phyloP scores from a whole-genome alignment of 2,888 invertebrate genomes.

The Pediacus dermestoides region DNA sequence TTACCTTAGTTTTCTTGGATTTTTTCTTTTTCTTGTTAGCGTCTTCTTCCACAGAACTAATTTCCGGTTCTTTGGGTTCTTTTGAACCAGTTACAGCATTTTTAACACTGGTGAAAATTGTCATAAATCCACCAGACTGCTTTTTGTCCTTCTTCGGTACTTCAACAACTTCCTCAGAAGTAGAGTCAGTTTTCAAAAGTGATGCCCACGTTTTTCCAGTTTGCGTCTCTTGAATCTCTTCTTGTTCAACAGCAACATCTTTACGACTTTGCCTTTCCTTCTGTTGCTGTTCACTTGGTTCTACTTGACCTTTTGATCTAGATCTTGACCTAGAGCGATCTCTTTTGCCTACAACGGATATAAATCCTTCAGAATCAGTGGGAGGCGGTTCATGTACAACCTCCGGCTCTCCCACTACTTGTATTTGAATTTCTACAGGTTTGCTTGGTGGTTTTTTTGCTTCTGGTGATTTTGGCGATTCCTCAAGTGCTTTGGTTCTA shows the following conservation, averaged over 20 bases:
- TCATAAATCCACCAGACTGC: conserved; percentile 10
- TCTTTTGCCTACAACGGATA: conserved; percentile 30
- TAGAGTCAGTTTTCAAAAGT: conserved; percentile 16
- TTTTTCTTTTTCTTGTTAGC: conserved; percentile 21
- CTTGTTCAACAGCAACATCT: conserved; percentile 10
- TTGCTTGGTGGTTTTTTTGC: conserved; percentile 11
- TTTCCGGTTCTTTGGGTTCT: conserved; percentile 5
- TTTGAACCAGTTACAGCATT: conserved; percentile 13
- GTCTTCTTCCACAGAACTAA: conserved; percentile 8
- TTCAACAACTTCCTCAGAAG: conserved; percentile 6
- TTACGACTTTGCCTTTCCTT: conserved; percentile 3
- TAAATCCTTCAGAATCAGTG: conserved; percentile 37
- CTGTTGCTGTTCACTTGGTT: conserved; percentile 8
- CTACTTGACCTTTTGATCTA: conserved; percentile 20
- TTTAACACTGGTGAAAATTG: conserved; percentile 15
- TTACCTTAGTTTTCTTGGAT: conserved; percentile 8
- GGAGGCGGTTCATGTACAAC: conserved; percentile 18
- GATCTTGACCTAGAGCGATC: conserved; percentile 39
- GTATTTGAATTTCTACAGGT: conserved; percentile 23
- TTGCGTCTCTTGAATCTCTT: conserved; percentile 9
- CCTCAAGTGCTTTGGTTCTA: conserved; percentile 12
- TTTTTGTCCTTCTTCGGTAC: conserved; percentile 7
- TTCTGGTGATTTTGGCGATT: conserved; percentile 12
- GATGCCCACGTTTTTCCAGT: conserved; percentile 24
- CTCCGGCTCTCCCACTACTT: conserved; percentile 22